phyloP scores from a whole-genome alignment of 2,888 invertebrate genomes.

The Sisyra terminalis region DNA sequence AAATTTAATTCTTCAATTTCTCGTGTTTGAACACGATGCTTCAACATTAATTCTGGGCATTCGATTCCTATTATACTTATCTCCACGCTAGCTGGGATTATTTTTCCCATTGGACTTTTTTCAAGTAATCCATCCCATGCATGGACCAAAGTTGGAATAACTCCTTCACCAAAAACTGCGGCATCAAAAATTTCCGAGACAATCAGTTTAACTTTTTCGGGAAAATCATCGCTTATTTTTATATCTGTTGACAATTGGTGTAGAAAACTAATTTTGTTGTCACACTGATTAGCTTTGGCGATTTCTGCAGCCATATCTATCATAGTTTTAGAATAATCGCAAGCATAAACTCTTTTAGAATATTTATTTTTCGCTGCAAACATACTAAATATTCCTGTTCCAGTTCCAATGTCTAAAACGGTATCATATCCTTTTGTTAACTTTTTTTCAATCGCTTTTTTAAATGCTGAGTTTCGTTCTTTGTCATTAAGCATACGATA shows the following conservation, averaged over 20 bases:
- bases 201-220: constrained; percentile 39
- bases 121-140: constrained; percentile 46
- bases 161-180: constrained; percentile 60
- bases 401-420: constrained; percentile 61
- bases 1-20: constrained; percentile 16
- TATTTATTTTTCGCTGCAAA: constrained; percentile 31
- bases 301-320: constrained; percentile 39
- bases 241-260: constrained; percentile 43
- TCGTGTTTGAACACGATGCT: constrained; percentile 23
- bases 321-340: constrained; percentile 51
- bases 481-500: constrained; percentile 68
- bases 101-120: constrained; percentile 25
- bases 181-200: constrained; percentile 70
- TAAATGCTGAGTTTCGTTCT: constrained; percentile 46
- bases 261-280: constrained; percentile 30
- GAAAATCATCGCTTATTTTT: constrained; percentile 31
- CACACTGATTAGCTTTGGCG: constrained; percentile 28
- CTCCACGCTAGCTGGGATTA: constrained; percentile 43
- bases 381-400: constrained; percentile 57
- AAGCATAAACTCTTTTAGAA: constrained; percentile 33
- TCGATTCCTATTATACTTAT: constrained; percentile 46
- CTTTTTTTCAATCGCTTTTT: constrained; percentile 39
- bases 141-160: constrained; percentile 46
- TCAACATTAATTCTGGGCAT: constrained; percentile 31
- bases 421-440: constrained; percentile 31